Conservation (phyloP, 1,140 invertebrate genomes). For the Bombus fervidus region DNA sequence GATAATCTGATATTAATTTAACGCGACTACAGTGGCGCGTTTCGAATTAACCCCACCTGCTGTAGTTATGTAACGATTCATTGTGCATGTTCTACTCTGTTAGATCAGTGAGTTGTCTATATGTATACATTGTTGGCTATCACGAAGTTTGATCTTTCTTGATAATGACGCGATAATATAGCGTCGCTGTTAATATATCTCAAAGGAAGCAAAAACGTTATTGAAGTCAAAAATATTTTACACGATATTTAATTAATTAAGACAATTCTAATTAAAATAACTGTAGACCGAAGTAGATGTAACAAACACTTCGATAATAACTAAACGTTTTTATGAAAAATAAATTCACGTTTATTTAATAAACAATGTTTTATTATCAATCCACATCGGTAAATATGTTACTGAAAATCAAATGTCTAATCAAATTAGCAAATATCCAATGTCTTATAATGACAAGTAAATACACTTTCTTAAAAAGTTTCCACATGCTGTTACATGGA, state of each 20-base stretch:
- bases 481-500: no score
- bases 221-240: no score
- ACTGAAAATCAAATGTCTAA: no score
- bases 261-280: neutral
- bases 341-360: no score
- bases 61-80: neutral
- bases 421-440: no score
- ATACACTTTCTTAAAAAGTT: no score
- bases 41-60: neutral
- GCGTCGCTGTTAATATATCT: neutral
- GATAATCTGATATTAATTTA: constrained; percentile 25
- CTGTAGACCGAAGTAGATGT: no score
- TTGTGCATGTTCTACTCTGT: neutral
- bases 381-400: no score
- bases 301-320: no score
- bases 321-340: no score
- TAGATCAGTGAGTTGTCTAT: constrained; percentile 1
- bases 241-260: neutral
- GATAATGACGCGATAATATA: neutral
- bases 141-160: neutral
- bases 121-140: neutral
- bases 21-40: neutral
- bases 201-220: neutral
- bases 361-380: no score
- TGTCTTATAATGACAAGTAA: no score